These are phyloP conservation scores for Nipponia nippon DNA, from an alignment of 2,113 vertebrate genomes.

Conservation along the genomic window DNA sequence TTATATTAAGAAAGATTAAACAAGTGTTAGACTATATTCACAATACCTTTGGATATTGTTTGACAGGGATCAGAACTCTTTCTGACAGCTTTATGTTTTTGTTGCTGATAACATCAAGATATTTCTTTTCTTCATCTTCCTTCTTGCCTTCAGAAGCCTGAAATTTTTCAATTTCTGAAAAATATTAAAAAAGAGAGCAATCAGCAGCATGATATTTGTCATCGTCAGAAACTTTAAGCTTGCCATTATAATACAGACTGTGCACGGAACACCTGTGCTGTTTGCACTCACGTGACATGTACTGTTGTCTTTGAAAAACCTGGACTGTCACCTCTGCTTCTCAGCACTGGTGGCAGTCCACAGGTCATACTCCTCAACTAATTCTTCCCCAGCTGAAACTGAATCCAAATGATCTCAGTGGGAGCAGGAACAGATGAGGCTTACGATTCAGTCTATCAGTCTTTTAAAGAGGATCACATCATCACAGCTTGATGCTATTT, in stretches of 20 bases:
- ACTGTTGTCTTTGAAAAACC: neutral
- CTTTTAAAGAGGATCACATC: neutral
- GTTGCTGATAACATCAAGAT: slow-evolving; percentile 99
- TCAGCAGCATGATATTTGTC: neutral
- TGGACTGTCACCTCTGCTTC: neutral
- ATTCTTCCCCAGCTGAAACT: neutral
- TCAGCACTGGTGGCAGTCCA: neutral
- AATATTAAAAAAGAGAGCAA: slow-evolving; percentile 5
- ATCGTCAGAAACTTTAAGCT: neutral
- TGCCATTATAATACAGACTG: neutral
- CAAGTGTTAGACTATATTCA: neutral
- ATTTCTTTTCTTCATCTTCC: slow-evolving; percentile 94
- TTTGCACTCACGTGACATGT: rapidly evolving
- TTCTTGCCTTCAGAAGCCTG: slow-evolving; percentile 89
- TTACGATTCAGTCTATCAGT: neutral
- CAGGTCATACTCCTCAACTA: neutral
- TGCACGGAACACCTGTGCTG: rapidly evolving
- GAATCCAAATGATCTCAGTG: neutral
- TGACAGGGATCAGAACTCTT: slow-evolving; percentile 94
- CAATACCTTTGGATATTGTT: slow-evolving; percentile 98
- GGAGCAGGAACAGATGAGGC: neutral
- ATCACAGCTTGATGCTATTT: neutral
- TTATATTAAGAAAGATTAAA: neutral
- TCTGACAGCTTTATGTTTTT: slow-evolving; percentile 99
- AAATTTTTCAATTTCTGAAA: slow-evolving; percentile 94